Conservation (phyloP, 2,888 invertebrate genomes). For the Stratiomys singularior region DNA sequence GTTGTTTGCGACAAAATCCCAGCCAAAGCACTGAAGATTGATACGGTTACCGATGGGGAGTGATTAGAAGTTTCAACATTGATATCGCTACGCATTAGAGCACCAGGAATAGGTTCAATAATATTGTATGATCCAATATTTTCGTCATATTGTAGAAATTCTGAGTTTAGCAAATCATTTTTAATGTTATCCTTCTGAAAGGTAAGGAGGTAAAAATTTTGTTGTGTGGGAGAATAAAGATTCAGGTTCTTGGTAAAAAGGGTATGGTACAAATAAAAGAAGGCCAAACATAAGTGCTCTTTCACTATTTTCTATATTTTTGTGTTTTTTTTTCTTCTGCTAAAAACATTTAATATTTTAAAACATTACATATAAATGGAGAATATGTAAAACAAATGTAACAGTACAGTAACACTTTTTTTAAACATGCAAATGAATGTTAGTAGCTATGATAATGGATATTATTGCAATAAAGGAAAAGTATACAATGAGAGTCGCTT, state of each 20-base stretch:
- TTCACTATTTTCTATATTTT: slow-evolving; percentile 24
- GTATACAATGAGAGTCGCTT: not conserved
- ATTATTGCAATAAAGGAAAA: not conserved
- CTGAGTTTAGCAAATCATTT: not conserved
- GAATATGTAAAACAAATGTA: not conserved
- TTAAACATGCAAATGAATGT: not conserved
- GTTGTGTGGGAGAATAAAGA: not conserved
- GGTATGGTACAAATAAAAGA: not conserved
- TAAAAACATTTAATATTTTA: not conserved
- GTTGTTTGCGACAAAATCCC: slow-evolving; percentile 66
- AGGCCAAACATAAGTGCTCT: slow-evolving; percentile 51
- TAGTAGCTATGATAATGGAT: not conserved
- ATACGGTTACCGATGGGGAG: slow-evolving; percentile 70
- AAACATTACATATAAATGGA: not conserved
- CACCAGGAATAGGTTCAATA: slow-evolving; percentile 55
- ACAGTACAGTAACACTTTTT: not conserved
- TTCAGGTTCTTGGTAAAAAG: not conserved
- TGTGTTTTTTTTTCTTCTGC: no score
- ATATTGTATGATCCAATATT: slow-evolving; percentile 53
- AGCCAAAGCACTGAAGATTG: slow-evolving; percentile 71
- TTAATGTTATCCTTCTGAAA: not conserved
- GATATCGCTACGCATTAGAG: slow-evolving; percentile 59
- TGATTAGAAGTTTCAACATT: slow-evolving; percentile 70
- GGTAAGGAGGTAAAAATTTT: not conserved
- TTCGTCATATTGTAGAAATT: slow-evolving; percentile 30